Percentiles rank a stretch among this genome's conserved stretches.
Evolutionary conservation across 2,797 vertebrate genomes (phyloP).

Genomic region (Vultur gryphus): DNA sequence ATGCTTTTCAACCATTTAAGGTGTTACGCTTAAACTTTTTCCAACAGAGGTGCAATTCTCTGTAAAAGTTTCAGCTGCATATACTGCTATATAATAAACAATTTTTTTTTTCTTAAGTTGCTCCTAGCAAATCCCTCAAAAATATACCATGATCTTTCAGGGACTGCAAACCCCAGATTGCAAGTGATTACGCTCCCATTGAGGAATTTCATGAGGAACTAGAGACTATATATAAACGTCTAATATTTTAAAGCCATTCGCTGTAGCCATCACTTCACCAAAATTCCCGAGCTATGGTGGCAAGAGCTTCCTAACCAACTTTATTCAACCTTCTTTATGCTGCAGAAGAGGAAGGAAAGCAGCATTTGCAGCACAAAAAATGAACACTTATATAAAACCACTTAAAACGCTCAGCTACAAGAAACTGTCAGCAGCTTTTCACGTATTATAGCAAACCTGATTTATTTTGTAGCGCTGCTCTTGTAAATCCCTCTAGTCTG

Average conservation of each 20-base stretch:
- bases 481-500: rapidly evolving
- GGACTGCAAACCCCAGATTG: background rate
- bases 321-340: background rate
- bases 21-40: background rate
- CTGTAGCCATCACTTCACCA: background rate
- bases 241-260: rapidly evolving
- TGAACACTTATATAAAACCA: rapidly evolving
- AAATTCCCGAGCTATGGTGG: no score
- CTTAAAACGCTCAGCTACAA: background rate
- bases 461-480: rapidly evolving
- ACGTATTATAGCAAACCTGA: rapidly evolving
- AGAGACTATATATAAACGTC: rapidly evolving
- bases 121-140: background rate
- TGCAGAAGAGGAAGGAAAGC: background rate
- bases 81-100: background rate
- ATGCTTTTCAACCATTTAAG: background rate
- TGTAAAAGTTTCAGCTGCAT: background rate
- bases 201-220: background rate
- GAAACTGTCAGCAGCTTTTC: no score
- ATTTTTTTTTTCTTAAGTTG: background rate
- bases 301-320: background rate
- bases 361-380: background rate
- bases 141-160: background rate
- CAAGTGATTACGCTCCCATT: rapidly evolving
- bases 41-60: rapidly evolving